These are phyloP conservation scores for Parnassius smintheus DNA, from an alignment of 2,888 invertebrate species.

Conservation along the genomic window DNA sequence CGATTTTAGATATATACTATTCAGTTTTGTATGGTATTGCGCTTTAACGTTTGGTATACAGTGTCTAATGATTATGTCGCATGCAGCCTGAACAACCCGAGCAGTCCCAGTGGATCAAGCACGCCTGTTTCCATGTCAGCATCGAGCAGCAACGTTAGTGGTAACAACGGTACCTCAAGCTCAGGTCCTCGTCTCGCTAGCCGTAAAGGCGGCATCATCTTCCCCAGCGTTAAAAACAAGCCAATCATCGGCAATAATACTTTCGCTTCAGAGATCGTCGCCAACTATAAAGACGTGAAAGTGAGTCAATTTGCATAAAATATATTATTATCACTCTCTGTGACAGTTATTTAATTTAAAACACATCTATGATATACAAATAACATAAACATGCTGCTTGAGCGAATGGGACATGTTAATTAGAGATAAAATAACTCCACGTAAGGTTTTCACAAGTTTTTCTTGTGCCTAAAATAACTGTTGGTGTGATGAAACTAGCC, in stretches of 20 bases:
- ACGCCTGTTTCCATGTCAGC: conserved; percentile 57
- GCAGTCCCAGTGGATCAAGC: conserved; percentile 43
- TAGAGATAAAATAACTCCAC: too few species aligned
- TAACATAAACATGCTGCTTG: not conserved
- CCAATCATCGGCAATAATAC: conserved; percentile 92
- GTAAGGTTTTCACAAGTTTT: too few species aligned
- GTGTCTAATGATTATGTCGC: conserved; percentile 63
- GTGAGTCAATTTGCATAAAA: conserved; percentile 74
- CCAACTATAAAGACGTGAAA: conserved; percentile 91
- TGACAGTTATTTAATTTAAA: conserved; percentile 13
- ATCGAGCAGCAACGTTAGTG: conserved; percentile 48
- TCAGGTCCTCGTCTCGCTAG: conserved; percentile 61
- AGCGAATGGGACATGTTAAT: conserved; percentile 1
- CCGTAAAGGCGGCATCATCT: conserved; percentile 92
- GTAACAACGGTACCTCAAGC: conserved; percentile 51
- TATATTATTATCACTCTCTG: conserved; percentile 7
- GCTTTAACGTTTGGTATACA: conserved; percentile 13
- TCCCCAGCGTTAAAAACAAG: conserved; percentile 95
- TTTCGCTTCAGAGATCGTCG: conserved; percentile 88
- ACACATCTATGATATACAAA: not conserved
- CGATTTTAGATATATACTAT: conserved; percentile 20
- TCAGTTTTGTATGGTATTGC: conserved; percentile 14
- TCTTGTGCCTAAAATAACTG: not conserved
- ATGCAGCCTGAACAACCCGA: conserved; percentile 62
- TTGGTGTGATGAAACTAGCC: not conserved